Evolutionary conservation across 2,888 invertebrate species (phyloP), one percentile per base, ranked within the genome.

Genomic region (Drosophila histrio): DNA sequence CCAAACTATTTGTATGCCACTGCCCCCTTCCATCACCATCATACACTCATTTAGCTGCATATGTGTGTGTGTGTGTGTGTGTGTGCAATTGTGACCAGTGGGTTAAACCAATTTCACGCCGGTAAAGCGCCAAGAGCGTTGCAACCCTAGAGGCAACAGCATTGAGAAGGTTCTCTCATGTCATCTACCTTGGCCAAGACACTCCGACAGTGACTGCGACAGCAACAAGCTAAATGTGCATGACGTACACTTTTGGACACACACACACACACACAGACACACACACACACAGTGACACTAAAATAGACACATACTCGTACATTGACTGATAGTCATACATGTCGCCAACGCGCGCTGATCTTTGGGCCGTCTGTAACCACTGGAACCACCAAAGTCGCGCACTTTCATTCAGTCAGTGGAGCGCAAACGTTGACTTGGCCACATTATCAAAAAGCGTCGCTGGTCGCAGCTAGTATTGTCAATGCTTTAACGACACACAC

Each of bases 71-170:
- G 56, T 56, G 64, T 53, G 60, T 52, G 69, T 81, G 71, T 77
- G 88, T 70, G 84, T 88, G 88, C 79, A 84, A 84, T 84, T 84
- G 88, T 84, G 84, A 84, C 88, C 84, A 84, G 88, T 84, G 84
- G 81, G 88, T 89, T 79, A 90, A 88, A 81, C 89, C 88, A 87
- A 89, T 90, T 90, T 90, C 79, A 89, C 89, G 89, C 89, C 86
- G 67, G 86, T 73, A 81, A 87, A 86, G 76, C 89, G 83, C 77
- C 83, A 76, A 74, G 77, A 87, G 84, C 79, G 82, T 81, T 84
- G 83, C 88, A 78, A 72, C 77, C 73, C 75, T 78, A 68, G 34
- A 52, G 49, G 53, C 68, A 63, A 77, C 50, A 63, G 61, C 79
- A 76, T 63, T 68, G 79, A 71, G 72, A 71, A 80, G 59, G 62